A percentile compares a stretch with the other conserved stretches of the same genome.
phyloP scores from a whole-genome alignment of 2,797 vertebrate species.

The Microctenopoma stevenorrisi region DNA sequence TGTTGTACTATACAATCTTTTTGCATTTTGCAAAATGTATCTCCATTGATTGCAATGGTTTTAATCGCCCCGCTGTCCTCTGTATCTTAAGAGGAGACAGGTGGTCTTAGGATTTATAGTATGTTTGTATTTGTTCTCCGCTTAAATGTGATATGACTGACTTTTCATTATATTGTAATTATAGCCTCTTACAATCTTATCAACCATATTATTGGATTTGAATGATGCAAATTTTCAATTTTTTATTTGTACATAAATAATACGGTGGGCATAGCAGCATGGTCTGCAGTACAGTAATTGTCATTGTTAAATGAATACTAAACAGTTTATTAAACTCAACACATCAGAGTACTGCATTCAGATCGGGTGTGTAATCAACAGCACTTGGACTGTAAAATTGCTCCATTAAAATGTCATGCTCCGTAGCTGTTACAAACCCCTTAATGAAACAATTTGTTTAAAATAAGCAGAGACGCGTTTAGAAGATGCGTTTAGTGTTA shows the following conservation, averaged over 20 bases:
- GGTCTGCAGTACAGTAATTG: neutral
- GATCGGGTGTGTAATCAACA: slow-evolving; percentile 31
- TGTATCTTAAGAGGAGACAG: slow-evolving; percentile 74
- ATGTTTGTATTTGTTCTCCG: slow-evolving; percentile 62
- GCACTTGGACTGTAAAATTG: slow-evolving; percentile 35
- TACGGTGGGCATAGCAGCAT: slow-evolving; percentile 34
- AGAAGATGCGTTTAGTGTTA: slow-evolving; percentile 46
- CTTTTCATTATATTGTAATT: slow-evolving; percentile 41
- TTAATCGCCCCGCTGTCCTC: slow-evolving; percentile 63
- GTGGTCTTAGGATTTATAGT: slow-evolving; percentile 56
- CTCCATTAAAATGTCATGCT: slow-evolving; percentile 50
- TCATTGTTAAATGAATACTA: slow-evolving; percentile 12
- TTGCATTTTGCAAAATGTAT: slow-evolving; percentile 86
- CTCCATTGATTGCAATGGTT: slow-evolving; percentile 87
- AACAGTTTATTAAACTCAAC: slow-evolving; percentile 39
- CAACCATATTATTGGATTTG: slow-evolving; percentile 45
- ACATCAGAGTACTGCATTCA: slow-evolving; percentile 31
- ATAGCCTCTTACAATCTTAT: slow-evolving; percentile 43
- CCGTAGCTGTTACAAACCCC: slow-evolving; percentile 25
- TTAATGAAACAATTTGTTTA: slow-evolving; percentile 56
- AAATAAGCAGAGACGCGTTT: slow-evolving; percentile 23
- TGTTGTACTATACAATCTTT: slow-evolving; percentile 74
- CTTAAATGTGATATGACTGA: slow-evolving; percentile 46
- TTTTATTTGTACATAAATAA: slow-evolving; percentile 34
- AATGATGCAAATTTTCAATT: slow-evolving; percentile 36